Conservation (phyloP, 92 coral and sea anemone species). For the Chrysogorgia sp. region DNA sequence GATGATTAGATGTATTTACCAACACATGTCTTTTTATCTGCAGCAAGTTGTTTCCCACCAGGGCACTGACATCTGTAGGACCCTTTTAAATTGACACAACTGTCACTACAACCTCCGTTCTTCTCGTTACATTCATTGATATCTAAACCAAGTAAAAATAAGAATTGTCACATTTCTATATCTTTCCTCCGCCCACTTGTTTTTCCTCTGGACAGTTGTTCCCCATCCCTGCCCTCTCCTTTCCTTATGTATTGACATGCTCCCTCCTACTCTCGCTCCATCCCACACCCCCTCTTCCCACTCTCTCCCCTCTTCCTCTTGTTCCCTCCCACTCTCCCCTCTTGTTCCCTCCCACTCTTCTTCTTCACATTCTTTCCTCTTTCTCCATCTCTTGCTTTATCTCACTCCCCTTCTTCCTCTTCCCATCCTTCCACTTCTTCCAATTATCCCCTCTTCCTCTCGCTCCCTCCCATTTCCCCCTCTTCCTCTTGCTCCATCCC, state of each 20-base stretch:
- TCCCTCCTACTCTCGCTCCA: neutral
- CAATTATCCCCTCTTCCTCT: neutral
- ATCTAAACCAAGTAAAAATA: too few species aligned
- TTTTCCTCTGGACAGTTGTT: too few species aligned
- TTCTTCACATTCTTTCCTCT: neutral
- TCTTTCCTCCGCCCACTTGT: too few species aligned
- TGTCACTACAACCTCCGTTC: constrained; percentile 34
- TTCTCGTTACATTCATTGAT: neutral
- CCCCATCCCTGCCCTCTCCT: too few species aligned
- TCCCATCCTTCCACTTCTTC: neutral
- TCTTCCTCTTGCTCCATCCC: neutral
- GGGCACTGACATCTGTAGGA: constrained; percentile 29
- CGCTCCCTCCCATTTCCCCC: neutral
- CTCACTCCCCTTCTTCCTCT: neutral
- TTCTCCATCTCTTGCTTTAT: too few species aligned
- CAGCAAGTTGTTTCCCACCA: constrained; percentile 1
- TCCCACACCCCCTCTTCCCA: neutral
- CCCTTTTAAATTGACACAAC: constrained; percentile 30
- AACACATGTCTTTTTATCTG: constrained; percentile 23
- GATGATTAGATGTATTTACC: neutral
- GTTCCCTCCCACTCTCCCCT: neutral
- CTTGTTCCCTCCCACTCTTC: neutral
- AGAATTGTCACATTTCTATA: too few species aligned
- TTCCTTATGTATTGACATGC: too few species aligned
- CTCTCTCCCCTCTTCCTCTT: neutral